Conservation (phyloP, 1,140 invertebrate genomes). For the Brachionus calyciflorus region DNA sequence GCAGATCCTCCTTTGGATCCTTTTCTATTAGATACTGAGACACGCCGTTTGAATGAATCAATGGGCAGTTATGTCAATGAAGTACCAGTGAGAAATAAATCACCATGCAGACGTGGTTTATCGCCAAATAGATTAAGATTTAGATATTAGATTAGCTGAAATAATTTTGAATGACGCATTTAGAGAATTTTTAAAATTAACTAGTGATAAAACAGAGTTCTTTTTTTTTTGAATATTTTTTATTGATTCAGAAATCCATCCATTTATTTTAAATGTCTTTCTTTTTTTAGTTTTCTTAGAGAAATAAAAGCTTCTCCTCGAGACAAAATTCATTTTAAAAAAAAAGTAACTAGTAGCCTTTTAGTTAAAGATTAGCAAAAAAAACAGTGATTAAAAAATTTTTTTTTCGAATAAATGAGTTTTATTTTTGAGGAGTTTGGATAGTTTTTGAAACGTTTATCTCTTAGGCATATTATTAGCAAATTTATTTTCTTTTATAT, state of each 20-base stretch:
- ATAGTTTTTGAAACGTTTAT: slow-evolving; percentile 39
- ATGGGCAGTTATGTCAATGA: slow-evolving; percentile 29
- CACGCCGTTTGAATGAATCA: slow-evolving; percentile 32
- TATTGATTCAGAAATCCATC: too few species aligned
- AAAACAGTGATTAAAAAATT: slow-evolving; percentile 28
- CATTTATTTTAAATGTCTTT: too few species aligned
- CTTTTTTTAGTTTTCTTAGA: too few species aligned
- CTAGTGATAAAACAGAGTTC: too few species aligned
- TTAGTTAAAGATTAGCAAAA: too few species aligned
- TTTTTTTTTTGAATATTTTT: too few species aligned
- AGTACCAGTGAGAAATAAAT: slow-evolving; percentile 44
- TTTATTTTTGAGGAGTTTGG: neutral
- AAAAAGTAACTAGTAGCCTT: too few species aligned
- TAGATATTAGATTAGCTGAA: slow-evolving; percentile 31
- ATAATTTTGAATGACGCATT: slow-evolving; percentile 19
- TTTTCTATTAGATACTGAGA: slow-evolving; percentile 36
- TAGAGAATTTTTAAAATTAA: slow-evolving; percentile 5
- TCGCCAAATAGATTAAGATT: slow-evolving; percentile 38
- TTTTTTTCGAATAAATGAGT: neutral
- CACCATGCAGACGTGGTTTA: slow-evolving; percentile 28
- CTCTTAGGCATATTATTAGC: neutral
- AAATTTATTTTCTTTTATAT: neutral
- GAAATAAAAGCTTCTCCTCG: too few species aligned
- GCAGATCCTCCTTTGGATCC: slow-evolving; percentile 37
- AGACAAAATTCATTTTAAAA: too few species aligned